These are phyloP conservation scores for Melanostoma mellinum DNA, from an alignment of 2,888 invertebrate genomes.

Conservation along the genomic window DNA sequence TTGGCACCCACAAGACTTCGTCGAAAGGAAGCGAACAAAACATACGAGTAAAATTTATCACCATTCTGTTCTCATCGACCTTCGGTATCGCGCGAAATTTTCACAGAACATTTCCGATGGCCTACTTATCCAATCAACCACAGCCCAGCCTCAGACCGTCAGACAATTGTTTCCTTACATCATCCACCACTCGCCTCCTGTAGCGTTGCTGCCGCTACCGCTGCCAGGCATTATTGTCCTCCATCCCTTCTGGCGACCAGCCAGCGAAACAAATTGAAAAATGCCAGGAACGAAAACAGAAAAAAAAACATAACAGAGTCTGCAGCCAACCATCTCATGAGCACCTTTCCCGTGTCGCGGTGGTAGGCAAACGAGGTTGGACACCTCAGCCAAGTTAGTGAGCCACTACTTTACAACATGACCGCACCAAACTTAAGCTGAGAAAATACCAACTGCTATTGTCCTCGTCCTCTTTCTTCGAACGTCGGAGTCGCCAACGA, in stretches of 20 bases:
- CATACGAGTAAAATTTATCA: conserved; percentile 1
- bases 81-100: conserved; percentile 47
- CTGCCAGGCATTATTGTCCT: conserved; percentile 53
- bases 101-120: conserved; percentile 67
- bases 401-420: conserved; percentile 30
- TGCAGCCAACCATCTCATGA: conserved; percentile 66
- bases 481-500: conserved; percentile 47
- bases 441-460: conserved; percentile 53
- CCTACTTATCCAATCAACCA: conserved; percentile 72
- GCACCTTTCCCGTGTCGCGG: conserved; percentile 59
- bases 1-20: too few species aligned
- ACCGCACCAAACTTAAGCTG: conserved; percentile 29
- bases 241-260: conserved; percentile 58
- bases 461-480: conserved; percentile 41
- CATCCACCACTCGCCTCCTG: conserved; percentile 38
- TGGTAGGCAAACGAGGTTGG: conserved; percentile 65
- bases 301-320: conserved; percentile 35
- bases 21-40: not conserved
- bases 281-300: conserved; percentile 33
- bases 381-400: conserved; percentile 46
- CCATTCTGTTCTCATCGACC: conserved; percentile 42
- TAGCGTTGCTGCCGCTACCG: conserved; percentile 4
- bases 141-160: conserved; percentile 59
- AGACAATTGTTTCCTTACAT: conserved; percentile 69
- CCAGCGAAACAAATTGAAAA: conserved; percentile 71